Evolutionary conservation across 1,140 invertebrate genomes (phyloP).

Genomic region (Latrodectus geometricus): DNA sequence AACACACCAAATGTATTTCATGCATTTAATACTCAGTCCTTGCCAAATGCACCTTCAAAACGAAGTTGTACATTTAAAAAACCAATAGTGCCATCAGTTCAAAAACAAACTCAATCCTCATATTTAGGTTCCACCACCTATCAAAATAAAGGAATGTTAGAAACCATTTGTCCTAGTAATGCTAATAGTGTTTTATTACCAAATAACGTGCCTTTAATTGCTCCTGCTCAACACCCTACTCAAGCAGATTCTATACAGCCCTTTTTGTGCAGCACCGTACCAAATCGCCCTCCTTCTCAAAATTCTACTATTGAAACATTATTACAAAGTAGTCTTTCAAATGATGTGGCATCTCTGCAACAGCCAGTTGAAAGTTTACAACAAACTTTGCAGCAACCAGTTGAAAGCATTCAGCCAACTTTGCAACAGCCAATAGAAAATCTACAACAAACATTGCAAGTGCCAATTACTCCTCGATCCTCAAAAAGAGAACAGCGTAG

Average conservation of each 20-base stretch:
- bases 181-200: constrained; percentile 2
- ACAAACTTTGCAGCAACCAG: background rate
- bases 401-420: background rate
- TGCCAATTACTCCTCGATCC: background rate
- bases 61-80: constrained; percentile 22
- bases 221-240: constrained; percentile 27
- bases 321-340: constrained; percentile 23
- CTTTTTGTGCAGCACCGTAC: constrained; percentile 35
- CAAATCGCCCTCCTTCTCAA: constrained; percentile 19
- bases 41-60: background rate
- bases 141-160: constrained; percentile 16
- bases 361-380: constrained; percentile 29
- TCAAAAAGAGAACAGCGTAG: constrained; percentile 20
- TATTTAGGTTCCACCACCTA: constrained; percentile 13
- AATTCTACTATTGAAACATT: constrained; percentile 36
- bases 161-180: constrained; percentile 12
- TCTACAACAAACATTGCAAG: constrained; percentile 18
- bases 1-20: constrained; percentile 16
- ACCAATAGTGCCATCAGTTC: background rate
- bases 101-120: constrained; percentile 7
- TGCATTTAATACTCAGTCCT: constrained; percentile 5
- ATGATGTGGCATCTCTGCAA: constrained; percentile 22
- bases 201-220: constrained; percentile 41
- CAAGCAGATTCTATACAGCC: constrained; percentile 25
- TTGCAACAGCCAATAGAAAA: constrained; percentile 30